phyloP scores from a whole-genome alignment of 2,797 vertebrate genomes.

The Sebastes paucispinis region DNA sequence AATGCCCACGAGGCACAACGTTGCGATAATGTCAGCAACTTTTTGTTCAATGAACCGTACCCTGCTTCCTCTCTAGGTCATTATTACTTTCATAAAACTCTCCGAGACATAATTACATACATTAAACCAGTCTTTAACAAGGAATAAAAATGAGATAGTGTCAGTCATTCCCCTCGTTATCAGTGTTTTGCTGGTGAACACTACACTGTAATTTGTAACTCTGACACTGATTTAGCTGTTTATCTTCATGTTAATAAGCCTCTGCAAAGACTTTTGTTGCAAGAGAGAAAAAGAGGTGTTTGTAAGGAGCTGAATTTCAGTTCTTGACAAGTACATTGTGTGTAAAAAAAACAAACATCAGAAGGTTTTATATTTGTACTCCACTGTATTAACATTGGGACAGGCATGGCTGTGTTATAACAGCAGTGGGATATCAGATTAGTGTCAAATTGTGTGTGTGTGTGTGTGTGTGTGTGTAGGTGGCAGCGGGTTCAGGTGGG shows the following conservation, averaged over 20 bases:
- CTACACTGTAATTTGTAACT: conserved; percentile 13
- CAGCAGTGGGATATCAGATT: background rate
- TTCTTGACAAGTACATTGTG: conserved; percentile 18
- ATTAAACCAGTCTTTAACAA: background rate
- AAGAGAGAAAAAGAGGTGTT: background rate
- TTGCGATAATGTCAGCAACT: conserved; percentile 16
- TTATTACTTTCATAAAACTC: conserved; percentile 14
- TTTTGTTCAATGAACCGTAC: conserved; percentile 1
- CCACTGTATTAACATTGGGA: background rate
- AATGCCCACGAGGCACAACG: conserved; percentile 1
- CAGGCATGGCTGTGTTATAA: background rate
- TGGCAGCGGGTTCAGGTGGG: conserved; percentile 38
- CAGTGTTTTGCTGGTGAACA: background rate
- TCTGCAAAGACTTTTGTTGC: background rate
- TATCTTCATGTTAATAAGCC: background rate
- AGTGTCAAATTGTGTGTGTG: background rate
- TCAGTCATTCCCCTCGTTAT: background rate
- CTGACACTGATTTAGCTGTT: conserved; percentile 15
- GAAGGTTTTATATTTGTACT: background rate
- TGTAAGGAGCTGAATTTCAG: background rate
- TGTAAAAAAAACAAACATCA: background rate
- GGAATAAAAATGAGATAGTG: background rate
- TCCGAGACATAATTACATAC: background rate
- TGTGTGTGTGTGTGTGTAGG: conserved; percentile 55
- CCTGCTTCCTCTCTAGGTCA: background rate